Base-by-base conservation (phyloP, 2,888 invertebrate species). In the Spilarctia lutea region DNA sequence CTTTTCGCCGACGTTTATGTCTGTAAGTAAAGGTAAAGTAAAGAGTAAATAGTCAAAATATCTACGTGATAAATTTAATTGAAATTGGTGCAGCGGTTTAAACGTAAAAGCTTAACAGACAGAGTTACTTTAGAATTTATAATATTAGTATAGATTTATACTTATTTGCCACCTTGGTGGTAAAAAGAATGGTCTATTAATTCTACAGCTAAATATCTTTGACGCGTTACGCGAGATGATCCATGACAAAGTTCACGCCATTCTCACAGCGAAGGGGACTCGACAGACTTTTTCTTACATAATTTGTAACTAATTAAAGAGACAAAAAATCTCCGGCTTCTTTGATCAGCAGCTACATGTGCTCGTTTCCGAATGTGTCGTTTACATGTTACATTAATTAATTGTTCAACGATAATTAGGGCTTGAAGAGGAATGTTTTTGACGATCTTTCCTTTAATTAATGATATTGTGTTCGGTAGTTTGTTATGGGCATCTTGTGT, bases 281-380 rank as follows among this genome's bases (percentile, higher is more conserved):
- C 72, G 63, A 71, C 76, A 74, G 69, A 84, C 83, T 91, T 91
- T 91, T 92, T 91, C 86, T 88, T 78, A 77, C 89, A 91, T 92
- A 93, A 94, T 93, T 93, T 92, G 93, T 91, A 84, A 89, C 92
- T 92, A 92, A 94, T 94, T 94, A 93, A 52, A 82, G 87, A 76
- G 75, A 81, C 88, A 91, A 93, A 92, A 92, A 85, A 79, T 79
- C 82, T 77, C 82, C 83, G 86, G 87, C 74, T 48, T 74, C 87
- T 91, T 90, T 91, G 88, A 90, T 88, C 84, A 80, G 42, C 70
- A 42, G 70, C 75, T 78, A 83, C 86, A 89, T 80, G 86, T 89
- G 88, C 83, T 66, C 48, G 72, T 65, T 76, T 33, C 30, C 80
- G 81, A 81, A 75, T 78, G 76, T 77, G 79, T 79, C 81, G 79